Evolutionary conservation across 2,888 invertebrate genomes (phyloP).

Genomic region (Bimastos eiseni): DNA sequence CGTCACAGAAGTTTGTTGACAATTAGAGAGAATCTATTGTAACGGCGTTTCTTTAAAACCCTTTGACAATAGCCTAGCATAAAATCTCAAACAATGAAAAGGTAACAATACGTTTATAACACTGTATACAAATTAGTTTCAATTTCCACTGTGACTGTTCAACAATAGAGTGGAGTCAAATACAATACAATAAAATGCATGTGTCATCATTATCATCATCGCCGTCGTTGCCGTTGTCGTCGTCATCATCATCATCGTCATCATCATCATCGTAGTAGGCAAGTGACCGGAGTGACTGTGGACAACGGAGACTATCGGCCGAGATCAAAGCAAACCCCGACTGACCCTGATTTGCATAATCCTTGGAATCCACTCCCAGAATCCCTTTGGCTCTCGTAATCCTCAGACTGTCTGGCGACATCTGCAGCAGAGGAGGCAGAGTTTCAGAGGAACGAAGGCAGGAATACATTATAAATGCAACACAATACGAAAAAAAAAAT

Average conservation of each 20-base stretch:
- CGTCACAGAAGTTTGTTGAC: background rate
- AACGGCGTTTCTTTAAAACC: background rate
- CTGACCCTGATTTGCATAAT: background rate
- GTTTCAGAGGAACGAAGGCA: background rate
- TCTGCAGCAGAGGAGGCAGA: background rate
- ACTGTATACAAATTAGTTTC: too few species aligned
- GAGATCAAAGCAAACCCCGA: background rate
- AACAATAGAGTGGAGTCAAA: background rate
- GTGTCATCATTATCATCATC: slow-evolving; percentile 15
- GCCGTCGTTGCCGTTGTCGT: too few species aligned
- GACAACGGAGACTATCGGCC: background rate
- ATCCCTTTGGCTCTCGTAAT: background rate
- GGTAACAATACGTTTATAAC: background rate
- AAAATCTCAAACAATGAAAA: background rate
- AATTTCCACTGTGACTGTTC: too few species aligned
- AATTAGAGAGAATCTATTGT: background rate
- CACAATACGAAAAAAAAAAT: background rate
- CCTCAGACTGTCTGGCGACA: background rate
- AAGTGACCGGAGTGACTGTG: background rate
- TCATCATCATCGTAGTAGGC: background rate
- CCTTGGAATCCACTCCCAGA: background rate
- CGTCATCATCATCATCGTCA: background rate
- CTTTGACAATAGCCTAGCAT: background rate
- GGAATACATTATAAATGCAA: background rate
- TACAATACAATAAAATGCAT: background rate